Evolutionary conservation across 1,140 invertebrate species (phyloP).

Genomic region (Dendroctonus ponderosae): DNA sequence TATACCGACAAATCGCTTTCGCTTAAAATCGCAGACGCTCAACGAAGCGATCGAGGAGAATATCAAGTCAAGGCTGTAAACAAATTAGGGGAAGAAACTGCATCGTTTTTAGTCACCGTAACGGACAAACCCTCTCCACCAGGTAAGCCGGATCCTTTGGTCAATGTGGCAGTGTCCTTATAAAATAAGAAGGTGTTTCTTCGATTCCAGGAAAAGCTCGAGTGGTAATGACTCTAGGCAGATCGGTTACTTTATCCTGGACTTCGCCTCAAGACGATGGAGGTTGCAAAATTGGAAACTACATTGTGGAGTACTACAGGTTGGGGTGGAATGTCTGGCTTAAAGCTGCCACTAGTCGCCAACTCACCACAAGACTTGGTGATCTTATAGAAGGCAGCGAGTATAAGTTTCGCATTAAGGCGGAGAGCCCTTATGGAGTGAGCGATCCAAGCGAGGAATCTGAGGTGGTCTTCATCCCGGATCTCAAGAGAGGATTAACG

Average conservation of each 20-base stretch:
- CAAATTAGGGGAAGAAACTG: slow-evolving; percentile 74
- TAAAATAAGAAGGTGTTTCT: slow-evolving; percentile 4
- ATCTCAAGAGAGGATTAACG: slow-evolving; percentile 61
- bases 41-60: slow-evolving; percentile 78
- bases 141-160: slow-evolving; percentile 52
- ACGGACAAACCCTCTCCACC: slow-evolving; percentile 85
- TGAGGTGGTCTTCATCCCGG: slow-evolving; percentile 74
- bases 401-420: slow-evolving; percentile 90
- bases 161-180: neutral
- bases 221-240: slow-evolving; percentile 71
- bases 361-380: slow-evolving; percentile 76
- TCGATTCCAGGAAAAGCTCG: slow-evolving; percentile 62
- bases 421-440: slow-evolving; percentile 88
- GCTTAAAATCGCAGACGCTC: slow-evolving; percentile 71
- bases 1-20: slow-evolving; percentile 68
- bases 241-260: slow-evolving; percentile 86
- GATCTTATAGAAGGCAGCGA: slow-evolving; percentile 88
- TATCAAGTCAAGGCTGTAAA: slow-evolving; percentile 81
- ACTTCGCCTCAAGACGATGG: slow-evolving; percentile 87
- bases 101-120: slow-evolving; percentile 81
- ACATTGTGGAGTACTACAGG: slow-evolving; percentile 90
- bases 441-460: slow-evolving; percentile 81
- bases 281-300: slow-evolving; percentile 88
- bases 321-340: slow-evolving; percentile 90
- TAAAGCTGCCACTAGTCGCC: slow-evolving; percentile 80